A percentile compares a stretch with the other conserved stretches of the same genome.
Conservation (phyloP, 2,797 vertebrate genomes). For the Macroramphosus scolopax region DNA sequence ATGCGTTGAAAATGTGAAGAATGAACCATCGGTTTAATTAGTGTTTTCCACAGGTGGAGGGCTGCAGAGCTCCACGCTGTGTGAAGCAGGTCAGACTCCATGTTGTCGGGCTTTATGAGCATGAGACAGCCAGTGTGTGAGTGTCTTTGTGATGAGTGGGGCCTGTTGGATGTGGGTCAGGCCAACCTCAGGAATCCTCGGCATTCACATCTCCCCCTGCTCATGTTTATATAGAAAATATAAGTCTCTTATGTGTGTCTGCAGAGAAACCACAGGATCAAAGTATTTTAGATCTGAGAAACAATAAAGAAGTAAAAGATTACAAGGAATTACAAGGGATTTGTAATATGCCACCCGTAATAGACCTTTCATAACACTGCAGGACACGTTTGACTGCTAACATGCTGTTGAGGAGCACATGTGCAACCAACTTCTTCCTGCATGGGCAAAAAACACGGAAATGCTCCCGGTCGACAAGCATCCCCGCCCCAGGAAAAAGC, state of each 20-base stretch:
- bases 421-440: conserved; percentile 15
- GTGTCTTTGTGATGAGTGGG: conserved; percentile 30
- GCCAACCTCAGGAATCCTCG: conserved; percentile 65
- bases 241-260: conserved; percentile 21
- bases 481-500: conserved; percentile 29
- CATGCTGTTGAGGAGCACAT: neutral
- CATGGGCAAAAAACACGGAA: conserved; percentile 9
- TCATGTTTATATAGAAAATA: conserved; percentile 34
- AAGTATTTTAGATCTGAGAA: no score
- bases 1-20: no score
- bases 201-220: conserved; percentile 46
- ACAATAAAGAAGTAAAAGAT: no score
- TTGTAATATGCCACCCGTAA: neutral
- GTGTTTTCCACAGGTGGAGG: no score
- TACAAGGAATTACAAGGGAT: neutral
- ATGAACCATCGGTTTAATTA: no score
- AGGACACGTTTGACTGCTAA: neutral
- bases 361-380: neutral
- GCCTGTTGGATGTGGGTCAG: conserved; percentile 64
- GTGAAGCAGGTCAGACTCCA: conserved; percentile 46
- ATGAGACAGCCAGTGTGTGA: conserved; percentile 12
- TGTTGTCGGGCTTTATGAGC: conserved; percentile 18
- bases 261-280: neutral
- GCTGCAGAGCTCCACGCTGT: conserved; percentile 1
- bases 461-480: conserved; percentile 16